Base-by-base conservation (phyloP, 1,140 invertebrate species). In the Phocides pigmalion region DNA sequence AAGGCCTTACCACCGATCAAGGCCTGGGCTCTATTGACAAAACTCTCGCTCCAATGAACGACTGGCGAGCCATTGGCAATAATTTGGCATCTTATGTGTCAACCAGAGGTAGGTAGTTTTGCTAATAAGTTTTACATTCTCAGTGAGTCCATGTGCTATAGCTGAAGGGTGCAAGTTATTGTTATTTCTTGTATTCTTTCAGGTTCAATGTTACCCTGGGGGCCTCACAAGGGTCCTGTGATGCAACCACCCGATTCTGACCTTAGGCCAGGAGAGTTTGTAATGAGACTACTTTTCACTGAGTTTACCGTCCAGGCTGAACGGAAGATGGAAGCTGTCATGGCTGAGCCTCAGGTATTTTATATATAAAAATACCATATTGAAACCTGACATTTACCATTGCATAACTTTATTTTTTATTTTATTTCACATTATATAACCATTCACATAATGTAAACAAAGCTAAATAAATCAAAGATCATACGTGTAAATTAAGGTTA, bases 251-350 rank as follows among this genome's bases (percentile, higher is more conserved):
- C 92, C 2, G 95, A 96, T 66, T 93, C 94, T 71, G 94, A 96
- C 82, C 82, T 96, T 11, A 91, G 95, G 61, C 97, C 98, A 0
- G 98, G 98, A 14, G 98, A 99, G 87, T 99, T 97, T 93, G 97
- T 99, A 0, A 98, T 99, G 95, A 93, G 97, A 44, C 97, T 96
- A 28, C 93, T 99, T 0, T 99, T 99, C 84, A 95, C 97, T 1
- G 98, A 99, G 84, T 99, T 99, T 79, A 98, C 98, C 2, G 91
- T 96, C 0, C 96, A 98, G 76, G 97, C 97, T 2, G 98, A 99
- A 74, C 96, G 96, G 80, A 99, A 99, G 91, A 98, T 99, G 91
- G 98, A 99, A 85, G 93, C 95, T 72, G 97, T 99, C 4, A 97
- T 99, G 94, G 93, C 95, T 59, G 98, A 99, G 91, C 94, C 96